A percentile compares a stretch with the other conserved stretches of the same genome.
Evolutionary conservation across 2,797 vertebrate species (phyloP).

Genomic region (Centropyge bicolor): DNA sequence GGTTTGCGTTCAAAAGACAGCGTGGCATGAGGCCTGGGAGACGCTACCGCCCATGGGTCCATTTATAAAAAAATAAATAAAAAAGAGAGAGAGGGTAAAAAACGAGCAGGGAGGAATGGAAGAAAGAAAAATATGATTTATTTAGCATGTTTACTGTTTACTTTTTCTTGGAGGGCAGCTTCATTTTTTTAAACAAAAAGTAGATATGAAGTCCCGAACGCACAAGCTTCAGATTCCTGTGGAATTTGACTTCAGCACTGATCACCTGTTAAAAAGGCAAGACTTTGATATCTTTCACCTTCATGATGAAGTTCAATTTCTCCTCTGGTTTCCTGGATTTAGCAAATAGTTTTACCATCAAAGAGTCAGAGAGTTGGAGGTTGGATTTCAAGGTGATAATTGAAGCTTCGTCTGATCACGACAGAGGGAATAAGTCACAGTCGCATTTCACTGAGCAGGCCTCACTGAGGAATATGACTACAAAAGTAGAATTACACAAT

Average conservation of each 20-base stretch:
- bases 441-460: slow-evolving; percentile 52
- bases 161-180: slow-evolving; percentile 78
- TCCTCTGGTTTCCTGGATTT: slow-evolving; percentile 25
- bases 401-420: slow-evolving; percentile 49
- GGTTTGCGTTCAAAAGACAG: slow-evolving; percentile 83
- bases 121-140: slow-evolving; percentile 83
- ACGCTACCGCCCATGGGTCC: slow-evolving; percentile 75
- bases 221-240: slow-evolving; percentile 63
- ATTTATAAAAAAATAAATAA: slow-evolving; percentile 64
- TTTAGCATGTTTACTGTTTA: slow-evolving; percentile 87
- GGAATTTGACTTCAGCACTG: slow-evolving; percentile 69
- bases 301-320: slow-evolving; percentile 42
- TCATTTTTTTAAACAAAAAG: slow-evolving; percentile 73
- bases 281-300: slow-evolving; percentile 75
- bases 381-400: slow-evolving; percentile 48
- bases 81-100: slow-evolving; percentile 40
- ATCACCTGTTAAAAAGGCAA: slow-evolving; percentile 70
- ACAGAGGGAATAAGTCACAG: slow-evolving; percentile 34
- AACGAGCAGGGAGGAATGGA: slow-evolving; percentile 53
- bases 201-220: slow-evolving; percentile 69
- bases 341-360: slow-evolving; percentile 45
- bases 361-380: slow-evolving; percentile 23
- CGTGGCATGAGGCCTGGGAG: slow-evolving; percentile 80
- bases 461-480: slow-evolving; percentile 1
- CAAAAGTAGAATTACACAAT: slow-evolving; percentile 40